Evolutionary conservation across 2,797 vertebrate species (phyloP), one percentile per base, ranked within the genome.

Genomic region (Anisognathus igniventris): DNA sequence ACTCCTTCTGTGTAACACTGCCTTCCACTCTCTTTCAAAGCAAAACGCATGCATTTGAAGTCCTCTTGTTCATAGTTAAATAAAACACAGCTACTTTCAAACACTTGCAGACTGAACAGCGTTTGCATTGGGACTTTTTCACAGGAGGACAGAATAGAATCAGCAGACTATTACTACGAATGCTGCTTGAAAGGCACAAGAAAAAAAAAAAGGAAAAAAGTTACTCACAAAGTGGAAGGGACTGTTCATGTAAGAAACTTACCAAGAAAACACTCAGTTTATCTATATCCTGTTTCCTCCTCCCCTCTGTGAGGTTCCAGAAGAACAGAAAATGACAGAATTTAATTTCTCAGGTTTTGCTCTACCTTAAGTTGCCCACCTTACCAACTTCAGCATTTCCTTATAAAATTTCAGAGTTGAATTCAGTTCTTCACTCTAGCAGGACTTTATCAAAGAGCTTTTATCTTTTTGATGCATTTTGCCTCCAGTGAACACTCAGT

Each of bases 1-100:
- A 92, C 30, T 51, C 12, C 0, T 85, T 67, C 77, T 82, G 76
- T 85, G 31, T 85, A 87, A 73, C 48, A 23, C 2, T 0, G 10
- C 64, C 65, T 96, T 90, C 77, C 53, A 53, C 45, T 92, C 44
- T 58, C 61, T 70, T 87, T 82, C 89, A 94, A 92, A 91, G 77
- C 45, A 82, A 84, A 93, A 79, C 30, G 86, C 20, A 37, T 40
- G 25, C 48, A 94, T 74, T 37, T 79, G 78, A 95, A 85, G 71
- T 5, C 4, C 22, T 86, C 48, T 57, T 74, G 73, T 50, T 88
- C 57, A 54, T 15, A 39, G 76, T 78, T 87, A 92, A 92, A 94
- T 68, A 82, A 91, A 93, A 47, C 47, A 81, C 12, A 12, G 64
- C 27, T 78, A 65, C 75, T 95, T 93, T 92, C 58, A 73, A 95